A percentile compares a stretch with the other conserved stretches of the same genome.
Evolutionary conservation across 2,113 vertebrate genomes (phyloP).

Genomic region (Antechinus flavipes): DNA sequence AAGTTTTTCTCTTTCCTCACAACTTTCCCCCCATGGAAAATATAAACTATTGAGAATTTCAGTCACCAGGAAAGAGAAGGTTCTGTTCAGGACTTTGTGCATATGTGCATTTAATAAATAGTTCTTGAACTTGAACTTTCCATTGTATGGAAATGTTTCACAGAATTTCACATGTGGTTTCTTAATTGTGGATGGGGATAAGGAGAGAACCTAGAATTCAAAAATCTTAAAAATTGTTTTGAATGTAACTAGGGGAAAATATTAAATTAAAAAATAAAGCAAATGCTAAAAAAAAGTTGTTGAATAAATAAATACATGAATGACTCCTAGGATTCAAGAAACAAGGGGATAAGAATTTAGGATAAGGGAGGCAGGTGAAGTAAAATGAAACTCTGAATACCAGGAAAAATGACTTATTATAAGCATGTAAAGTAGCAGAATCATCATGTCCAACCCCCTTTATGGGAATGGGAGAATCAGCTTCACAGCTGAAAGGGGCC

Average conservation of each 20-base stretch:
- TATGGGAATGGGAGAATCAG: neutral
- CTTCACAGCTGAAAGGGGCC: neutral
- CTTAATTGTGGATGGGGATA: no score
- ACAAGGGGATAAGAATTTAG: neutral
- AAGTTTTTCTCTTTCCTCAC: neutral
- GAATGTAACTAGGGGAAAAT: no score
- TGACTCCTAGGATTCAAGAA: neutral
- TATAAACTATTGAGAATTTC: neutral
- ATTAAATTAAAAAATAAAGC: no score
- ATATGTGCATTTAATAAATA: neutral
- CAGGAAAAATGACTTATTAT: neutral
- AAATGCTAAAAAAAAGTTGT: neutral
- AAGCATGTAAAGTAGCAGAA: neutral
- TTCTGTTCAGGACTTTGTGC: neutral
- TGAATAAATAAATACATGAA: neutral
- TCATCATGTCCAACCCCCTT: neutral
- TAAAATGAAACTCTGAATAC: neutral
- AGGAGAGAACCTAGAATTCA: no score
- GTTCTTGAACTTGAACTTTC: neutral
- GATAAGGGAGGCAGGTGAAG: neutral
- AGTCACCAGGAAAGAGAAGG: neutral
- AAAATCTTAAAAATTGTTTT: no score
- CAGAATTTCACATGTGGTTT: no score
- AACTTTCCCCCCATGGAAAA: neutral
- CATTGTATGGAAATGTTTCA: no score